phyloP scores from a whole-genome alignment of 1,140 invertebrate genomes.

The Bombus superbus region DNA sequence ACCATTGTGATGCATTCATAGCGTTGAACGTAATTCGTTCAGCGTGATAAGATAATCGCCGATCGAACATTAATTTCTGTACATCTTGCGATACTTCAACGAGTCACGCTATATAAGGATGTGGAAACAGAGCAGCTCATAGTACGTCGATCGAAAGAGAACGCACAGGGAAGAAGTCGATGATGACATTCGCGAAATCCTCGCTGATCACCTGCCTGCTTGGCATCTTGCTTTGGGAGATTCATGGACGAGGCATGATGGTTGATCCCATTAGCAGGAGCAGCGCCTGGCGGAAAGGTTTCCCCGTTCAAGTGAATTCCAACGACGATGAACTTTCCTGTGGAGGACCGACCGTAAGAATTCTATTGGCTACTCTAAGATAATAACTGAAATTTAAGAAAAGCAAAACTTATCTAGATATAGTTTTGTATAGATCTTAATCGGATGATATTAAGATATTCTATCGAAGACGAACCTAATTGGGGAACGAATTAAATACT shows the following conservation, averaged over 20 bases:
- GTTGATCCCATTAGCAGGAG: constrained; percentile 87
- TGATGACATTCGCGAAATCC: constrained; percentile 35
- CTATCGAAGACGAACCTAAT: not conserved
- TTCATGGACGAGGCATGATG: constrained; percentile 87
- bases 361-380: not conserved
- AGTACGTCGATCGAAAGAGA: not conserved
- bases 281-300: constrained; percentile 88
- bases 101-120: not conserved
- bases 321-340: constrained; percentile 88
- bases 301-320: constrained; percentile 88
- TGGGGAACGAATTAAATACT: not conserved
- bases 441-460: not conserved
- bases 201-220: constrained; percentile 20
- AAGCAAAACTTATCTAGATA: not conserved
- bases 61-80: not conserved
- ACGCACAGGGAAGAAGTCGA: too few relatives aligned
- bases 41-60: constrained; percentile 8
- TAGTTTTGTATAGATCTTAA: not conserved
- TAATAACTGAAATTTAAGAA: not conserved
- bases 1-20: too few relatives aligned
- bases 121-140: too few relatives aligned
- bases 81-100: not conserved
- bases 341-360: constrained; percentile 81
- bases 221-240: constrained; percentile 49
- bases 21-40: not conserved